phyloP scores from a whole-genome alignment of 1,140 invertebrate species.

The Campoletis sonorensis region DNA sequence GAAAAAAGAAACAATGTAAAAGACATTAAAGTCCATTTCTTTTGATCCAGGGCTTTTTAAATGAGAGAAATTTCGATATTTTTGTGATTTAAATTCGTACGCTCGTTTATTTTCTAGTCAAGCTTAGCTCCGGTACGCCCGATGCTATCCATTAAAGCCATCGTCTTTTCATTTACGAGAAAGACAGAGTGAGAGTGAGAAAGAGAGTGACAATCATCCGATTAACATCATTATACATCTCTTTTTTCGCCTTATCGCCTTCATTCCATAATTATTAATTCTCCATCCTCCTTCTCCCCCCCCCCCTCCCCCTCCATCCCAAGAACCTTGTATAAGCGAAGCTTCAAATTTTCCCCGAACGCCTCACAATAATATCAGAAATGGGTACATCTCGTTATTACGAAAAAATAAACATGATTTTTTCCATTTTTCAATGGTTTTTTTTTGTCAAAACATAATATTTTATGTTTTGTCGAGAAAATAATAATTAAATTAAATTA shows the following conservation, averaged over 20 bases:
- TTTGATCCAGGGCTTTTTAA: not conserved
- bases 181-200: not conserved
- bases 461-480: too few relatives aligned
- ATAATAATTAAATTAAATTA: too few relatives aligned
- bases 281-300: not conserved
- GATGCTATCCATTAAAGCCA: conserved; percentile 55
- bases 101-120: conserved; percentile 66
- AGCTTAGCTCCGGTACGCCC: conserved; percentile 61
- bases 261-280: conserved; percentile 56
- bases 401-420: not conserved
- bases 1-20: too few relatives aligned
- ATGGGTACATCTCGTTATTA: not conserved
- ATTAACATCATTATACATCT: conserved; percentile 51
- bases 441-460: too few relatives aligned
- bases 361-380: not conserved
- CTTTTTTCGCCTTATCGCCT: conserved; percentile 51
- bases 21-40: too few relatives aligned
- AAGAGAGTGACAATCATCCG: conserved; percentile 61
- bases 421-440: too few relatives aligned
- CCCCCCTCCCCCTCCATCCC: not conserved
- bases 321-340: too few relatives aligned
- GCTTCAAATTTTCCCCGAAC: not conserved
- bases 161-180: conserved; percentile 48
- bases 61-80: conserved; percentile 35
- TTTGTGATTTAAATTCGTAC: conserved; percentile 44